phyloP scores from a whole-genome alignment of 2,113 vertebrate species.

The Podarcis raffonei region DNA sequence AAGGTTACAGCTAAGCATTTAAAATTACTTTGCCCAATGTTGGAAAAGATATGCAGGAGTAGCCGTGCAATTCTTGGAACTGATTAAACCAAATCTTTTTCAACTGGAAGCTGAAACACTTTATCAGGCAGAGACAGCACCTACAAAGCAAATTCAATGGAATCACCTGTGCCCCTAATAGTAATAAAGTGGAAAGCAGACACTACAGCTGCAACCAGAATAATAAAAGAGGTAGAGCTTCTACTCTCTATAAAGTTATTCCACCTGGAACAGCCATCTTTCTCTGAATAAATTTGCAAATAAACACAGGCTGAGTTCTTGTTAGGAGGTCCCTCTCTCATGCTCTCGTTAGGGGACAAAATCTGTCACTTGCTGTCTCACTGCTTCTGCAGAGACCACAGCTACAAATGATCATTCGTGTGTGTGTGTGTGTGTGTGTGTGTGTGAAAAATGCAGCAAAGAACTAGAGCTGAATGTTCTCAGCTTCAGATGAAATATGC shows the following conservation, averaged over 20 bases:
- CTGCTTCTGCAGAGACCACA: constrained; percentile 9
- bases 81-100: constrained; percentile 41
- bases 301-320: background rate
- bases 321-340: background rate
- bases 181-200: constrained; percentile 38
- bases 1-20: constrained; percentile 30
- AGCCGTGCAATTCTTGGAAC: constrained; percentile 37
- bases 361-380: background rate
- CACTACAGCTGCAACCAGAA: constrained; percentile 1
- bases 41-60: constrained; percentile 34
- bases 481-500: background rate
- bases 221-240: constrained; percentile 14
- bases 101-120: constrained; percentile 32
- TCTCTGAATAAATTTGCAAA: constrained; percentile 16
- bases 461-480: background rate
- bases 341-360: background rate
- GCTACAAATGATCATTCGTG: background rate
- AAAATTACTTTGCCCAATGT: constrained; percentile 37
- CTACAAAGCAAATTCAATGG: constrained; percentile 38
- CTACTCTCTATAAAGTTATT: background rate
- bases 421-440: background rate
- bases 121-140: constrained; percentile 41
- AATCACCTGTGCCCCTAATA: constrained; percentile 32
- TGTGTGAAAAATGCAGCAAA: background rate
- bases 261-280: background rate